phyloP scores from a whole-genome alignment of 2,888 invertebrate species.

The Campoplex nolae region DNA sequence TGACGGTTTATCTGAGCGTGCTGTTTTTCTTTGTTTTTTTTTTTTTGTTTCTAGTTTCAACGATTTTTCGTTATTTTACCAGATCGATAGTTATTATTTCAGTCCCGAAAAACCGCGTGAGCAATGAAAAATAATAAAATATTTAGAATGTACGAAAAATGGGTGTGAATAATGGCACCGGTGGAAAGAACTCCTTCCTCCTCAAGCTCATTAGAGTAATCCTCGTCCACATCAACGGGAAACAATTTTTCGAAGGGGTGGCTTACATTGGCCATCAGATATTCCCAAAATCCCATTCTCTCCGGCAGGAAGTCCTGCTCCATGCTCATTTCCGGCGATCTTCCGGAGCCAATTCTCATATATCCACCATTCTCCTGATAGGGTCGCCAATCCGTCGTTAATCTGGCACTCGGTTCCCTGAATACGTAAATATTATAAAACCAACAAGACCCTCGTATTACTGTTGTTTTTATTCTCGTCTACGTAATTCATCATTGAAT shows the following conservation, averaged over 20 bases:
- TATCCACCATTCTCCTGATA: constrained; percentile 74
- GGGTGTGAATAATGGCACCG: not conserved
- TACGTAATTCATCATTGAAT: not conserved
- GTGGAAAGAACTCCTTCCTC: not conserved
- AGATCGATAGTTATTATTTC: not conserved
- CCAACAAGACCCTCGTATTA: not conserved
- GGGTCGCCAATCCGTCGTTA: constrained; percentile 75
- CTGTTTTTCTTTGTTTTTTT: not conserved
- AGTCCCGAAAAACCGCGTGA: not conserved
- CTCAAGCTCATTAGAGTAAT: not conserved
- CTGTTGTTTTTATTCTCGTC: not conserved
- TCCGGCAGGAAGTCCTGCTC: constrained; percentile 72
- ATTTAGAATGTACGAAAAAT: constrained; percentile 5
- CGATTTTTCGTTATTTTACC: not conserved
- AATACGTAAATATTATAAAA: constrained; percentile 36
- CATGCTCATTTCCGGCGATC: constrained; percentile 72
- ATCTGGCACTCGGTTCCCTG: constrained; percentile 77
- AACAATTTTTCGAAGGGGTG: constrained; percentile 66
- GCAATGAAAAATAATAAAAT: not conserved
- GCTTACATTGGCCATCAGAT: constrained; percentile 72
- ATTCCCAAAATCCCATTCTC: constrained; percentile 79
- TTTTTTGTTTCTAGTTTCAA: not conserved
- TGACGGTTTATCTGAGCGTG: not conserved
- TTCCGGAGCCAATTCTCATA: constrained; percentile 76
- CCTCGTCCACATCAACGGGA: constrained; percentile 30